phyloP scores from a whole-genome alignment of 2,113 vertebrate genomes.

The Gobiocypris rarus region DNA sequence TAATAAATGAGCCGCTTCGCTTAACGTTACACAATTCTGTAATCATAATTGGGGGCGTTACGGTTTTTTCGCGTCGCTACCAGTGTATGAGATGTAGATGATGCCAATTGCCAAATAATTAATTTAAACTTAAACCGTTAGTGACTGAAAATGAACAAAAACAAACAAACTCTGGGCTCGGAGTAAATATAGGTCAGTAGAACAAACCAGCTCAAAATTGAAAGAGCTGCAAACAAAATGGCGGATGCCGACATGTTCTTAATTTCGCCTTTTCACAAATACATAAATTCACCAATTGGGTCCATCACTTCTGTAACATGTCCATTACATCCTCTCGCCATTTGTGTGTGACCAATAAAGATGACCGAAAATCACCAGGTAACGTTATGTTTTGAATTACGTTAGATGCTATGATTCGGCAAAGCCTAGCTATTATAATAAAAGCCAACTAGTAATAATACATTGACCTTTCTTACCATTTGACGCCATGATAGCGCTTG shows the following conservation, averaged over 20 bases:
- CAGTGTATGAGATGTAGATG: too few species aligned
- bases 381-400: neutral
- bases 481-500: conserved; percentile 61
- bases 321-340: too few species aligned
- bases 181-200: conserved; percentile 36
- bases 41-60: neutral
- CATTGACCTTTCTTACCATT: conserved; percentile 62
- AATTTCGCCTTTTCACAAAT: neutral
- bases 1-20: neutral
- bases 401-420: too few species aligned
- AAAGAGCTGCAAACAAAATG: conserved; percentile 51
- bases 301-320: neutral
- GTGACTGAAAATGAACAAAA: neutral
- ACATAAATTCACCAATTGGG: neutral
- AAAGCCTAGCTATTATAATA: neutral
- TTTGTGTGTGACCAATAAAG: neutral
- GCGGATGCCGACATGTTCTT: conserved; percentile 52
- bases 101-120: neutral
- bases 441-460: neutral
- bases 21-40: neutral
- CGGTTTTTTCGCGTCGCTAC: neutral
- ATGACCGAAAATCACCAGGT: neutral
- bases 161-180: too few species aligned
- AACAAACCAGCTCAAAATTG: neutral
- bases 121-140: neutral